Evolutionary conservation across 2,113 vertebrate species (phyloP).

Genomic region (Pavo muticus): DNA sequence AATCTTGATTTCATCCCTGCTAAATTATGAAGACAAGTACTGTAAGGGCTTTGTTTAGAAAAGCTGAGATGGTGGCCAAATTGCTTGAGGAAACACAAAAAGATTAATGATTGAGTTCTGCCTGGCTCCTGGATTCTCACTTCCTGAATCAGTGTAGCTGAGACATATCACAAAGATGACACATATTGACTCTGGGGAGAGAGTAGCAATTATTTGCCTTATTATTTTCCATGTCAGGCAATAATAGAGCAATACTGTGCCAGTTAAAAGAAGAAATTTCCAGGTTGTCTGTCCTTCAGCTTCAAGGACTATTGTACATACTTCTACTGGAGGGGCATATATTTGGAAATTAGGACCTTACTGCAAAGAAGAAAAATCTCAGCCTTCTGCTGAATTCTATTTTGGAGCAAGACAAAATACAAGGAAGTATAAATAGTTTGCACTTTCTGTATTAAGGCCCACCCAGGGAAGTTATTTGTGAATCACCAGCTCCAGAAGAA

Average conservation of each 20-base stretch:
- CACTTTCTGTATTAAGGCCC: not conserved
- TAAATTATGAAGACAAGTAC: not conserved
- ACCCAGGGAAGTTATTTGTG: not conserved
- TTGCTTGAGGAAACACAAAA: not conserved
- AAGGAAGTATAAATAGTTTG: not conserved
- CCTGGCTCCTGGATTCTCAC: not conserved
- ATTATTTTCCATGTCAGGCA: constrained; percentile 30
- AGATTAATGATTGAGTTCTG: not conserved
- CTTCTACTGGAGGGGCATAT: not conserved
- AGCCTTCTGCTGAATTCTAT: not conserved
- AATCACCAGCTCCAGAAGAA: not conserved
- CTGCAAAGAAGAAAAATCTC: not conserved
- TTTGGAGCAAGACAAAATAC: not conserved
- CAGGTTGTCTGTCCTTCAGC: not conserved
- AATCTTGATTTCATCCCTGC: not conserved
- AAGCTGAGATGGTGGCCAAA: not conserved
- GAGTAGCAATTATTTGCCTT: constrained; percentile 31
- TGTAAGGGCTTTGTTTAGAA: not conserved
- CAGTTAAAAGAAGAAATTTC: constrained; percentile 8
- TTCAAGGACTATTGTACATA: not conserved
- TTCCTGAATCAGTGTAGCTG: constrained; percentile 1
- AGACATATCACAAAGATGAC: not conserved
- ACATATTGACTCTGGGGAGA: constrained; percentile 10
- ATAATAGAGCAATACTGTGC: constrained; percentile 7
- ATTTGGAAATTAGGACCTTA: not conserved